These are phyloP conservation scores for Urocyon cinereoargenteus DNA, from an alignment of 2,797 vertebrate species.

Conservation along the genomic window DNA sequence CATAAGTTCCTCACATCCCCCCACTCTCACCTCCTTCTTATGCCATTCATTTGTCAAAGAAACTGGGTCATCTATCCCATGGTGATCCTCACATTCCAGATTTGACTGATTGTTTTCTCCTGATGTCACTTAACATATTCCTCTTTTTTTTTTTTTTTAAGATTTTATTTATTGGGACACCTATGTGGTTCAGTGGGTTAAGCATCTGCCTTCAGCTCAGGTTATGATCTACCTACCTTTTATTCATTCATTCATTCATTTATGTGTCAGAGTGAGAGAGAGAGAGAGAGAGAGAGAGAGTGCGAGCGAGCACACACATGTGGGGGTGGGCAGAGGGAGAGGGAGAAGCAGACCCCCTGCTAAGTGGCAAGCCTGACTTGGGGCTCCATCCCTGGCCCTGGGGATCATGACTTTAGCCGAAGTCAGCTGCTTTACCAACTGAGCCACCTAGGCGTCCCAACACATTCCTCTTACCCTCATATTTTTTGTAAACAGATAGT, in stretches of 20 bases:
- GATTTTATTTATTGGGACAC: not conserved
- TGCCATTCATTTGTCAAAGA: not conserved
- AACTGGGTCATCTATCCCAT: not conserved
- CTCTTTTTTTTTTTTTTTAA: not conserved
- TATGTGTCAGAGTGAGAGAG: too few relatives aligned
- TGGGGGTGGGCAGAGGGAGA: not conserved
- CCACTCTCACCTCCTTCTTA: not conserved
- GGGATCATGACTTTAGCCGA: not conserved
- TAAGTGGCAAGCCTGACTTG: accelerated
- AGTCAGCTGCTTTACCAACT: not conserved
- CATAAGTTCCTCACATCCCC: not conserved
- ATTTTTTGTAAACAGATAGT: not conserved
- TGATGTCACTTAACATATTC: not conserved
- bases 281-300: not conserved
- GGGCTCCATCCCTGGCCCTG: not conserved
- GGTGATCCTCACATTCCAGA: not conserved
- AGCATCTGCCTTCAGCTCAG: too few relatives aligned
- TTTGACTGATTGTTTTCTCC: not conserved
- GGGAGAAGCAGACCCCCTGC: not conserved
- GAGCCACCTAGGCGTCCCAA: not conserved
- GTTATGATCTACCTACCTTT: too few relatives aligned
- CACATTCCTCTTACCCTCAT: not conserved
- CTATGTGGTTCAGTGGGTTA: too few relatives aligned
- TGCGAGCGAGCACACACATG: not conserved
- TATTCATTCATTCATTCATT: too few relatives aligned